Evolutionary conservation across 2,888 invertebrate species (phyloP), one percentile per base, ranked within the genome.

Genomic region (Chironomus tentans): DNA sequence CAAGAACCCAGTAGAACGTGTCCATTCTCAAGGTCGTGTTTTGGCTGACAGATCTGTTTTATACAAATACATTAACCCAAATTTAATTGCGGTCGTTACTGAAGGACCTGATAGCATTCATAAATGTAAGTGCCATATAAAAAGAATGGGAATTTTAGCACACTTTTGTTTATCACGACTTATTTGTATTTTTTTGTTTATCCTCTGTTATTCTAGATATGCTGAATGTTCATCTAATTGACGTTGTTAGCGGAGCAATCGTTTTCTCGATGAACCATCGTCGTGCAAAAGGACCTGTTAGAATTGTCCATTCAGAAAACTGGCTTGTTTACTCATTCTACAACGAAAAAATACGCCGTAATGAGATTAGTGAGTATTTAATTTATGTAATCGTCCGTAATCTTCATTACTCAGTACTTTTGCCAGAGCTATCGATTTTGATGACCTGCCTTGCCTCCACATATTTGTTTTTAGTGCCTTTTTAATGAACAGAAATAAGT

Each of bases 51-150:
- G 99, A 78, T 95, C 95, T 79, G 99, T 99, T 75, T 89, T 98
- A 50, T 99, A 99, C 86, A 99, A 99, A 85, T 98, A 99, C 84
- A 89, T 94, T 79, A 99, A 99, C 87, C 99, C 99, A 38, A 99
- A 99, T 86, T 87, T 99, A 78, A 90, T 97, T 78, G 94, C 94
- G 13, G 87, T 97, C 78, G 88, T 93, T 28, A 92, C 94, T 0
- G 88, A 93, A 81, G 91, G 91, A 46, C 87, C 89, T 15, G 93
- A 94, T 81, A 87, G 87, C 7, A 82, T 89, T 73, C 91, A 93
- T 79, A 94, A 93, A 86, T 88, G 92, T 92, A 82, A 78, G 80
- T 75, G 21, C 46, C n/a, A 65, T 24, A 65, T 2, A 2, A 38
- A 38, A 38, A 38, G 7, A 38, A 38, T 38, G 38, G 38, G 38